Base-by-base conservation (phyloP, 2,888 invertebrate genomes). In the Bombylius major region DNA sequence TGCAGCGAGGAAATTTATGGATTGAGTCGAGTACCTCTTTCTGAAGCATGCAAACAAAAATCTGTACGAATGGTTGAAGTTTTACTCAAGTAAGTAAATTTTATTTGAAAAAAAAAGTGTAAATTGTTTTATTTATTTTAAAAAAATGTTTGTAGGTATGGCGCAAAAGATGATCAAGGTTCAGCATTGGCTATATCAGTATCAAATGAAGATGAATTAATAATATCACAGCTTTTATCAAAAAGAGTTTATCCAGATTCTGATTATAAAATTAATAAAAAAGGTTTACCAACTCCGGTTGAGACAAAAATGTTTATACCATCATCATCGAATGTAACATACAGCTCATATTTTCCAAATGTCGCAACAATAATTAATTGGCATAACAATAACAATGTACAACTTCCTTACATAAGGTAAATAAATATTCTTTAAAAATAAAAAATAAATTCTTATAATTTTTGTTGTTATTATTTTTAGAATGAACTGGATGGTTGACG, bases 211-310 rank as follows among this genome's bases (percentile, higher is more conserved):
- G 88, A 94, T 66, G 86, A 87, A 66, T 77, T 81, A 1, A 80
- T 92, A 7, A 82, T 87, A 8, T 86, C 89, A 13, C 86, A 86
- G 62, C 76, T 96, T 33, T 76, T 97, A n/a, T 87, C 92, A 1
- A 87, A 88, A 51, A 89, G 90, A 73, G 90, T 91, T 0, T 86
- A 90, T 72, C 84, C 89, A 0, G 98, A 98, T 74, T 87, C 89
- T 0, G 96, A 97, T 67, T 89, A 87, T 72, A 90, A 91, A 73
- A 85, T 98, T 51, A 95, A 96, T 75, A 92, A 91, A 70, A 86
- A 89, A 62, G 82, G 85, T 2, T 82, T 94, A 73, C 70, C 72
- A 32, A 75, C 76, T 13, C 77, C 79, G 2, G 76, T 79, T 5
- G 75, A 77, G 36, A 71, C 71, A 11, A 69, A 69, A 57, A 71